Percentiles rank a stretch among this genome's conserved stretches.
These are phyloP conservation scores for Lycaena phlaeas DNA, from an alignment of 2,888 invertebrate genomes.

Conservation along the genomic window DNA sequence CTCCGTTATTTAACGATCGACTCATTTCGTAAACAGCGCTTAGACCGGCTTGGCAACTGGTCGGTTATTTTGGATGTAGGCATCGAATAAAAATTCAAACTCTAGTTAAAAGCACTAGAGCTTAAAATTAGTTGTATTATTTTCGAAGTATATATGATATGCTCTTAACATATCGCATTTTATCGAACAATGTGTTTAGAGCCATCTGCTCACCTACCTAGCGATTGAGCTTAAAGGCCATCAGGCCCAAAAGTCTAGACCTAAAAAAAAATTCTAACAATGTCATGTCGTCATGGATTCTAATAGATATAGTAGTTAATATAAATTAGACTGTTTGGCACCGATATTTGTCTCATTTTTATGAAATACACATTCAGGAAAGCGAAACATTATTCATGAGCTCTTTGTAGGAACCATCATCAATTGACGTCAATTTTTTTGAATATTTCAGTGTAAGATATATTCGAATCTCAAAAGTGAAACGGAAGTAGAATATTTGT, in stretches of 20 bases:
- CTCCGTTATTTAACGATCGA: constrained; percentile 14
- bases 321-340: constrained; percentile 10
- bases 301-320: constrained; percentile 2
- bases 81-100: constrained; percentile 9
- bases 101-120: constrained; percentile 10
- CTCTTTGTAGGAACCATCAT: constrained; percentile 21
- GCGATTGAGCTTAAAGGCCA: too few species aligned
- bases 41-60: constrained; percentile 19
- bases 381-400: constrained; percentile 27
- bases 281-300: constrained; percentile 1
- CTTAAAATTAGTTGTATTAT: constrained; percentile 8
- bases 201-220: too few species aligned
- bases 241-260: too few species aligned
- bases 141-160: constrained; percentile 15
- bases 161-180: constrained; percentile 10
- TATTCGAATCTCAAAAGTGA: constrained; percentile 8
- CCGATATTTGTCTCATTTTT: constrained; percentile 7
- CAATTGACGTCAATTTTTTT: constrained; percentile 21
- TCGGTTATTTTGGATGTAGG: constrained; percentile 22
- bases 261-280: too few species aligned
- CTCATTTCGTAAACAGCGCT: constrained; percentile 19
- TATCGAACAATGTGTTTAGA: constrained; percentile 8
- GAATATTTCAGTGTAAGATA: constrained; percentile 17
- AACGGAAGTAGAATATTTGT: constrained; percentile 6
- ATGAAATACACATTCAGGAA: constrained; percentile 15